Base-by-base conservation (phyloP, 2,888 invertebrate species). In the Eledona agricola region DNA sequence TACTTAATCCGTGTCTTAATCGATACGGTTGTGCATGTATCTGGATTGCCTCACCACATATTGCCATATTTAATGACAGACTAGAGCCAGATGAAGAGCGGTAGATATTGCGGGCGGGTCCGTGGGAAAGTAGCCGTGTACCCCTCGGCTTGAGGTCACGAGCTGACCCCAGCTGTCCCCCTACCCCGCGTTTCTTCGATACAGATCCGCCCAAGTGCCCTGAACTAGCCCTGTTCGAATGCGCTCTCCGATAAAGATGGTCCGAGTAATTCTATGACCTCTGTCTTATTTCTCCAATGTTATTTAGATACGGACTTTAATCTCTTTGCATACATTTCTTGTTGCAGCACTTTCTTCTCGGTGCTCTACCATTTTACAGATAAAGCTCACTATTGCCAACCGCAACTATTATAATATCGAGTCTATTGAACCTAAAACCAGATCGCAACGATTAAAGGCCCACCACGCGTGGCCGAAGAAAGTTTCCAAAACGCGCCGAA, bases 71-170 rank as follows among this genome's bases (percentile, higher is more conserved):
- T 76, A 76, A 76, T 76, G 75, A 76, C 75, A 75, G 75, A 68
- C 76, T 72, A 70, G 72, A 72, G 72, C 69, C 72, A 73, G 75
- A 76, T 77, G 75, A 76, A 75, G 75, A 76, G 75, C 75, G 76
- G 73, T 72, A 75, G 76, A 76, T 76, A 76, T 74, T 71, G 75
- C 76, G 76, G 75, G 76, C 76, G 76, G 75, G 71, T 74, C 74
- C 76, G 76, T 77, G 77, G 76, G 77, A 77, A 77, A 77, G 77
- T 77, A 73, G 76, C 75, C 72, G 75, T 72, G 75, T 75, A 76
- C 75, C 76, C 75, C 76, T 76, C 74, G 74, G 75, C 76, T 74
- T 74, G 76, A 76, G 77, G 76, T 77, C 76, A 76, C 74, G 73
- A 72, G 74, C 68, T 76, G 75, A 75, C 74, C 76, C 73, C 73